These are phyloP conservation scores for Drosophila subpulchrella DNA, from an alignment of 1,140 invertebrate genomes.

Conservation along the genomic window DNA sequence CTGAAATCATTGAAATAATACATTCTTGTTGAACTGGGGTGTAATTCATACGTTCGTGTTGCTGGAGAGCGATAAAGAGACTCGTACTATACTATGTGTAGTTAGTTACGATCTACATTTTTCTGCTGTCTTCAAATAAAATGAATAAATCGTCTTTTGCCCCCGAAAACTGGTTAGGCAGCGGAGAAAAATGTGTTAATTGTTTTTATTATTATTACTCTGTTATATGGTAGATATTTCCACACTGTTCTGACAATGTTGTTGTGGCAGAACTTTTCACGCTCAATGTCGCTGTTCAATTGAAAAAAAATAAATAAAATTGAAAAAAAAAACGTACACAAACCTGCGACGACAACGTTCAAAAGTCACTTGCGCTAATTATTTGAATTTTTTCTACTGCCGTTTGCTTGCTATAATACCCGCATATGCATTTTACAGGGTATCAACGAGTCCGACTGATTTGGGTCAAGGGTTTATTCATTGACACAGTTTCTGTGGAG, in stretches of 20 bases:
- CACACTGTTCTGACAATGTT: constrained; percentile 43
- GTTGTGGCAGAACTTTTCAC: constrained; percentile 15
- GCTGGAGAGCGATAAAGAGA: constrained; percentile 48
- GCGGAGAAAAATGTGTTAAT: constrained; percentile 70
- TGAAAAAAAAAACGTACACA: constrained; percentile 14
- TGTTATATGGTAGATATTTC: constrained; percentile 41
- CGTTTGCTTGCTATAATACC: constrained; percentile 36
- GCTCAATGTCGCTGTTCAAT: constrained; percentile 33
- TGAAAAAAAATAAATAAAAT: constrained; percentile 10
- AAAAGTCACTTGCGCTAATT: constrained; percentile 82
- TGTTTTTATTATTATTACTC: constrained; percentile 50
- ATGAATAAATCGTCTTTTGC: constrained; percentile 34
- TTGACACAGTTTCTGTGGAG: background rate
- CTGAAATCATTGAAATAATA: background rate
- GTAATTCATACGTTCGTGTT: constrained; percentile 21
- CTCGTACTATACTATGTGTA: constrained; percentile 69
- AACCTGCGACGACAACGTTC: constrained; percentile 48
- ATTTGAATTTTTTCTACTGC: constrained; percentile 69
- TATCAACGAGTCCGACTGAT: constrained; percentile 5
- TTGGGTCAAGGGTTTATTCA: constrained; percentile 13
- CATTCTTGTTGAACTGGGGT: background rate
- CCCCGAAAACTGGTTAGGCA: constrained; percentile 63
- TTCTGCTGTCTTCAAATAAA: constrained; percentile 15
- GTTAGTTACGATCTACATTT: constrained; percentile 51
- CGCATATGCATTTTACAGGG: constrained; percentile 30